A percentile compares a stretch with the other conserved stretches of the same genome.
Conservation (phyloP, 2,797 vertebrate species). For the Mus caroli region DNA sequence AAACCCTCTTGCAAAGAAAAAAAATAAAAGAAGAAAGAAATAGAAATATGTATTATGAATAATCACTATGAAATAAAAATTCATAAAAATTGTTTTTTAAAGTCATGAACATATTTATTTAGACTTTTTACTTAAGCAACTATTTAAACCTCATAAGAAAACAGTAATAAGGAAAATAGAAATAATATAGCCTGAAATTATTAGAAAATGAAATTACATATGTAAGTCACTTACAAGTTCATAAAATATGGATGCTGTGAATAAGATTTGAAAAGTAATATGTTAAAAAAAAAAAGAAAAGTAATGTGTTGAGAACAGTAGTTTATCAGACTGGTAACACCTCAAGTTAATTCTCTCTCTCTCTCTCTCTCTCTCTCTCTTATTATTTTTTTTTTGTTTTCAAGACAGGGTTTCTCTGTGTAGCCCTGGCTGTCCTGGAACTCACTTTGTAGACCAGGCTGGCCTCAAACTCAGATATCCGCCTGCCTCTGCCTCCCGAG, state of each 20-base stretch:
- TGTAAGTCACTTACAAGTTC: background rate
- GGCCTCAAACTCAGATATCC: too few species aligned
- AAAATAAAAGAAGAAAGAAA: background rate
- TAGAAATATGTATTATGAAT: conserved; percentile 2
- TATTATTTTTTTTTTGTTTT: too few species aligned
- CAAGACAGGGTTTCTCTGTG: too few species aligned
- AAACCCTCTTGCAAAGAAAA: background rate
- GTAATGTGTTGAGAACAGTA: background rate
- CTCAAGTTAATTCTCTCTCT: background rate
- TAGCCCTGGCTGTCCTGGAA: too few species aligned
- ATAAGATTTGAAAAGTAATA: background rate
- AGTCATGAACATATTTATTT: background rate
- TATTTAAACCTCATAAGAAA: conserved; percentile 42
- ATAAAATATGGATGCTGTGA: background rate
- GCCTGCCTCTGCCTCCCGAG: too few species aligned
- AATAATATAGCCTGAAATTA: conserved; percentile 9
- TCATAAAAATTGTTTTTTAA: background rate
- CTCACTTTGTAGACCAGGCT: too few species aligned
- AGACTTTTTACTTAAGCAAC: conserved; percentile 35
- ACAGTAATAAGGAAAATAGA: conserved; percentile 28
- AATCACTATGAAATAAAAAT: conserved; percentile 22
- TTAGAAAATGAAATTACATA: conserved; percentile 11
- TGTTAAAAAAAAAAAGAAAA: too few species aligned
- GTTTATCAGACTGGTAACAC: conserved; percentile 8
- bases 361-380: too few species aligned